Evolutionary conservation across 2,113 vertebrate genomes (phyloP), one percentile per base, ranked within the genome.

Genomic region (Colossoma macropomum): DNA sequence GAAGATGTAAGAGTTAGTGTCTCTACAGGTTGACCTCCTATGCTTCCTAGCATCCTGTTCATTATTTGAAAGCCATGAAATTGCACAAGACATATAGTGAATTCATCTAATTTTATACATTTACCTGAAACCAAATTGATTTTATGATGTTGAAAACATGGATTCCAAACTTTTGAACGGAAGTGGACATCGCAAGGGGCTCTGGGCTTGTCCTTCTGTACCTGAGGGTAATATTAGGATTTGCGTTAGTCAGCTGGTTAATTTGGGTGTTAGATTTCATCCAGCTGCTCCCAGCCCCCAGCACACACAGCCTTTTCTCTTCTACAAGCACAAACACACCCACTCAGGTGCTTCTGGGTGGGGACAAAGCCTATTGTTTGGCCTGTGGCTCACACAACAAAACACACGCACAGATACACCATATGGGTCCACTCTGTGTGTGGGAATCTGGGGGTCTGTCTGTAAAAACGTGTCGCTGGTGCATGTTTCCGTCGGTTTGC

Each of bases 401-500:
- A 66, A 70, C 17, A 1, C 48, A 30, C 60, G 28, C 34, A 76
- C 56, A 76, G 30, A 60, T 8, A 60, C 32, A 34, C 30, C 19
- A 12, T 41, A 38, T 23, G 27, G 25, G 70, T 59, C 59, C n/a
- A 74, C n/a, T 45, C 41, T 3, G 34, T 75, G 83, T 76, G 59
- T 65, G 79, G 41, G 81, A 77, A 66, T 79, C 71, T 62, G 63
- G 52, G 72, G 41, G 34, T 80, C 23, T 77, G 69, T 32, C 32
- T 77, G 59, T 65, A 68, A 77, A 81, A 85, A 81, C 66, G 23
- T 83, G 83, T 82, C 16, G 54, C 48, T 75, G 45, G 41, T 84
- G 63, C 69, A 80, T 77, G 56, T 83, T 86, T 83, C 85, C 85
- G 65, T 79, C 60, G 41, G 63, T 68, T 71, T 68, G 71, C 77